A percentile compares a stretch with the other conserved stretches of the same genome.
Evolutionary conservation across 2,888 invertebrate species (phyloP).

Genomic region (Acanthosepion pharaonis): DNA sequence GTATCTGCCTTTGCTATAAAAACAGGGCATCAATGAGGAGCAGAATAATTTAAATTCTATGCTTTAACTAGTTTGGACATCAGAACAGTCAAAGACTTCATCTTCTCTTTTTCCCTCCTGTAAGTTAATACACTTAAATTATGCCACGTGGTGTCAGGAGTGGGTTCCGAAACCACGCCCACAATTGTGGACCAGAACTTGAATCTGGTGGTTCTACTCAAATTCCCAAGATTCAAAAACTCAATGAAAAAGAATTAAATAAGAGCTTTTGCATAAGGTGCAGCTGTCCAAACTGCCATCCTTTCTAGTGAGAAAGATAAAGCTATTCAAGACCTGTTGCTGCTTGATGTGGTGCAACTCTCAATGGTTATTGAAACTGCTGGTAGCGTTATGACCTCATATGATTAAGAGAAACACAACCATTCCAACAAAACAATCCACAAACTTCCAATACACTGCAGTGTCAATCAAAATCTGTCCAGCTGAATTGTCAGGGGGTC

Average conservation of each 20-base stretch:
- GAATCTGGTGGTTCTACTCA: constrained; percentile 90
- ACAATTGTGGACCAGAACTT: too few species aligned
- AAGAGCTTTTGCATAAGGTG: constrained; percentile 75
- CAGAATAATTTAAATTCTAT: too few species aligned
- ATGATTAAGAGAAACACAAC: constrained; percentile 98
- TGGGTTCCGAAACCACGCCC: too few species aligned
- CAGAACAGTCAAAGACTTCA: too few species aligned
- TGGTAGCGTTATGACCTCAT: constrained; percentile 94
- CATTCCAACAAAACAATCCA: constrained; percentile 95
- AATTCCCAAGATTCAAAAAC: constrained; percentile 97
- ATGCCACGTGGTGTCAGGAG: too few species aligned
- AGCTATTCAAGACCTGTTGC: constrained; percentile 74
- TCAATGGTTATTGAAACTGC: constrained; percentile 92
- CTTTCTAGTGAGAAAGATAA: constrained; percentile 75
- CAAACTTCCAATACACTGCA: constrained; percentile 84
- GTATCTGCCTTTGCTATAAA: too few species aligned
- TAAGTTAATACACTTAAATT: too few species aligned
- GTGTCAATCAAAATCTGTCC: too few species aligned
- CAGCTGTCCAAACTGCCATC: constrained; percentile 93
- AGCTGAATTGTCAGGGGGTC: too few species aligned
- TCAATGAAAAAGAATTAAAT: constrained; percentile 75
- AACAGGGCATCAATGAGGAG: too few species aligned
- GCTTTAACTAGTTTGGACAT: too few species aligned
- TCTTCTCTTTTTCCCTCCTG: too few species aligned
- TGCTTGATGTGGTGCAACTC: constrained; percentile 77